Conservation (phyloP, 2,888 invertebrate genomes). For the Drosophila mettleri region DNA sequence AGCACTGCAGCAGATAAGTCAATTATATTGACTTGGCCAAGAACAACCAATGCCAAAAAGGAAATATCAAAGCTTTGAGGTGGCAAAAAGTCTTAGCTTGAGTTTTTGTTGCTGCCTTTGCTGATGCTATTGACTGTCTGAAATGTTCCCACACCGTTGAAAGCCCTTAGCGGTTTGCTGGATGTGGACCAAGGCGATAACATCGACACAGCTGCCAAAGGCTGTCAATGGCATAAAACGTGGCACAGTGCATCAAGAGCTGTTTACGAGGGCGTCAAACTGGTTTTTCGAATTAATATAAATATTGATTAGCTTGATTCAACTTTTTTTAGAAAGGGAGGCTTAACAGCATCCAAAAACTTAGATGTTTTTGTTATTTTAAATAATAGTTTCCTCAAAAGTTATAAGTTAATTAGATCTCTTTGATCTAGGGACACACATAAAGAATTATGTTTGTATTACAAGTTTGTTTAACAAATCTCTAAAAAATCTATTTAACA, state of each 20-base stretch:
- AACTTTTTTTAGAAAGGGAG: too few relatives aligned
- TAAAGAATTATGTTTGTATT: too few relatives aligned
- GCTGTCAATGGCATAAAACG: conserved; percentile 51
- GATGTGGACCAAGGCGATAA: conserved; percentile 67
- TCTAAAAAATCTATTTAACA: too few relatives aligned
- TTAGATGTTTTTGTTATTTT: too few relatives aligned
- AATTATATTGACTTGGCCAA: conserved; percentile 77
- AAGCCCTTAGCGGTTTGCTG: conserved; percentile 42
- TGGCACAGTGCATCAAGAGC: conserved; percentile 41
- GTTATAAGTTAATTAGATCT: too few relatives aligned
- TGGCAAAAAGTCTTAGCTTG: conserved; percentile 53
- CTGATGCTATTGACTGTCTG: conserved; percentile 23
- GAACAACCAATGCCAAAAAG: conserved; percentile 31
- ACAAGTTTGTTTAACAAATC: too few relatives aligned
- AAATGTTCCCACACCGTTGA: conserved; percentile 72
- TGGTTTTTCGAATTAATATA: not conserved
- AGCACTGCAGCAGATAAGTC: conserved; percentile 69
- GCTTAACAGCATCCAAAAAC: too few relatives aligned
- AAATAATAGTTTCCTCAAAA: too few relatives aligned
- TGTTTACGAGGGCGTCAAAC: not conserved
- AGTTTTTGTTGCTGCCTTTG: conserved; percentile 7
- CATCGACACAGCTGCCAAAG: conserved; percentile 70
- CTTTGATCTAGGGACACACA: too few relatives aligned
- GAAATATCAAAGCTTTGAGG: conserved; percentile 52
- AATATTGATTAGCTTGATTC: too few relatives aligned